Evolutionary conservation across 2,797 vertebrate genomes (phyloP), one percentile per base, ranked within the genome.

Genomic region (Meda fulgida): DNA sequence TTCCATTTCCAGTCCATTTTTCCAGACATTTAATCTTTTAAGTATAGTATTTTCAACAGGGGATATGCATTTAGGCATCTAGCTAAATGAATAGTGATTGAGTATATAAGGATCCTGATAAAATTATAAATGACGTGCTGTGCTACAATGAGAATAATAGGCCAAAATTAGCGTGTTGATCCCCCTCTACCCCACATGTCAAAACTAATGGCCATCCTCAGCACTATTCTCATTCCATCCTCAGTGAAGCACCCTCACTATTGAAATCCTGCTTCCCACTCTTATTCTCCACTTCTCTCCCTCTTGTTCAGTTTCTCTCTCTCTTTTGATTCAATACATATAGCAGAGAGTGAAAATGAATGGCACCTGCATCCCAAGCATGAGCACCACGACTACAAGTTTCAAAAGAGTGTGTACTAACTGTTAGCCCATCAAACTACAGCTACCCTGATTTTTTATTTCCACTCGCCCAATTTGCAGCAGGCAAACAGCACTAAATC

Each of bases 1-100:
- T 79, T 79, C 77, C 77, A 79, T 66, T 63, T 83, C 31, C 40
- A 63, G 46, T 60, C 11, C 13, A 65, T 63, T 72, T 46, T 36
- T 48, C 14, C 71, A 75, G 43, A 76, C 14, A 19, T 75, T 65
- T 65, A 83, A 83, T 83, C 40, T 83, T 84, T 55, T 84, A 70
- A 70, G 21, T 70, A 51, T 31, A 70, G 46, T 10, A 43, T 19
- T 70, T 78, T 48, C 53, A 34, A 36, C 11, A 40, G 21, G 19
- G 38, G 19, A 71, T n/a, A 71, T 19, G 9, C 40, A 80, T 58
- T 79, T 13, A 84, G 3, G 34, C 19, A 69, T 55, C 11, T 58
- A 29, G 36, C 38, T 48, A 48, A 63, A 71, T 8, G 11, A 63
- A 13, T 14, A 43, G 48, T 80, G 83, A 73, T 10, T 51, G 67